phyloP scores from a whole-genome alignment of 1,140 invertebrate genomes.

The Lordiphosa stackelbergi region DNA sequence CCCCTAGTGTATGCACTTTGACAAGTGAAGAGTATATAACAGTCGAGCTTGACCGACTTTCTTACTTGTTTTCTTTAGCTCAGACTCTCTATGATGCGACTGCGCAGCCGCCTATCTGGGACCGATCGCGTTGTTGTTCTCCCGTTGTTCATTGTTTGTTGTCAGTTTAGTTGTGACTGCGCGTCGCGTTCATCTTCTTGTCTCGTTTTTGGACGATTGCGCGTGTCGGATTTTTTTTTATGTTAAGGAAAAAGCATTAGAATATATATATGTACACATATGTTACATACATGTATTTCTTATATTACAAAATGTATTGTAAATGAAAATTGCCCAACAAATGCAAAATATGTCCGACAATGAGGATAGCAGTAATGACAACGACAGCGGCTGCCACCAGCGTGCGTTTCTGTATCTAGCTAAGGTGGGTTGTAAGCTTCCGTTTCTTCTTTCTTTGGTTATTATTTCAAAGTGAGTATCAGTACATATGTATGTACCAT shows the following conservation, averaged over 20 bases:
- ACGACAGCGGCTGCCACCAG: constrained; percentile 48
- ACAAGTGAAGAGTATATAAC: no score
- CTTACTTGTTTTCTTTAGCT: not conserved
- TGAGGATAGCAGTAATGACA: constrained; percentile 34
- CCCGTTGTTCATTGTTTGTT: constrained; percentile 45
- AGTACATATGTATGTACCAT: not conserved
- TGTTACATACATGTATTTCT: constrained; percentile 10
- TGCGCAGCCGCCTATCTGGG: constrained; percentile 6
- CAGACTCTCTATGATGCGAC: constrained; percentile 24
- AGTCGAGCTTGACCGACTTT: no score
- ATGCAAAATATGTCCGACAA: constrained; percentile 38
- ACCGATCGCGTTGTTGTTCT: constrained; percentile 1
- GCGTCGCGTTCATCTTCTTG: constrained; percentile 37
- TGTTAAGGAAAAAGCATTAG: constrained; percentile 13
- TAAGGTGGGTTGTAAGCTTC: constrained; percentile 46
- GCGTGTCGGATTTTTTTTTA: constrained; percentile 29
- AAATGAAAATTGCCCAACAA: constrained; percentile 19
- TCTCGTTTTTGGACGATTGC: constrained; percentile 12
- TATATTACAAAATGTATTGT: constrained; percentile 23
- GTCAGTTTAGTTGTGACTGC: constrained; percentile 21
- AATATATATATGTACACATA: constrained; percentile 16
- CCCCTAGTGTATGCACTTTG: no score
- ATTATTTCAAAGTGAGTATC: no score
- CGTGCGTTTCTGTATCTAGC: constrained; percentile 51
- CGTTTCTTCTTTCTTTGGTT: not conserved